Conservation (phyloP, 1,140 invertebrate species). For the Heliconius melpomene region DNA sequence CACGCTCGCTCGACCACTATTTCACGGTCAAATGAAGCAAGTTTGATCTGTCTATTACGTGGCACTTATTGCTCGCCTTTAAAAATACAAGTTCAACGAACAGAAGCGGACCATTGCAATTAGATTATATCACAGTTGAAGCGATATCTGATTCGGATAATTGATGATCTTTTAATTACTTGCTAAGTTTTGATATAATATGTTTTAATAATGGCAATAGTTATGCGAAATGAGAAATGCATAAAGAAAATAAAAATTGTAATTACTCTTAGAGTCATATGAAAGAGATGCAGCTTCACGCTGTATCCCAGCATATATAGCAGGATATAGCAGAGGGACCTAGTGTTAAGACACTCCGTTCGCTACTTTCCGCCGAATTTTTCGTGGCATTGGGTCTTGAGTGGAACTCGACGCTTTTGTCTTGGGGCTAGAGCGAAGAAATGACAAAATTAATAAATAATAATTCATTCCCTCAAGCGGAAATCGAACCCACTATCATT, state of each 20-base stretch:
- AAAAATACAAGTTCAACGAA: conserved; percentile 46
- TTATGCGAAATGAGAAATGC: neutral
- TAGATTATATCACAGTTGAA: neutral
- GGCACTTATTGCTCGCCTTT: conserved; percentile 48
- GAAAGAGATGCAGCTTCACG: neutral
- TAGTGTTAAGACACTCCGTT: too few species aligned
- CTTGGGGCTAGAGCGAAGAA: too few species aligned
- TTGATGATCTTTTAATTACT: neutral
- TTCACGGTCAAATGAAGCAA: conserved; percentile 69
- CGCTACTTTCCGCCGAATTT: too few species aligned
- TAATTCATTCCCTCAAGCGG: too few species aligned
- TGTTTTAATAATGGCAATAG: neutral
- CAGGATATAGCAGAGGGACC: too few species aligned
- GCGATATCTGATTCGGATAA: neutral
- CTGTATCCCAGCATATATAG: too few species aligned
- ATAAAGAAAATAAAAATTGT: neutral
- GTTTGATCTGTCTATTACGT: conserved; percentile 69
- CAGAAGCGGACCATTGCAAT: conserved; percentile 25
- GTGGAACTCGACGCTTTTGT: too few species aligned
- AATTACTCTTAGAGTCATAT: too few species aligned
- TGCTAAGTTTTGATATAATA: neutral
- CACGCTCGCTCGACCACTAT: conserved; percentile 58
- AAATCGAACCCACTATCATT: too few species aligned
- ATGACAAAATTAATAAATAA: too few species aligned
- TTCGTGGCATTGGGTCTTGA: too few species aligned